A percentile compares a stretch with the other conserved stretches of the same genome.
These are phyloP conservation scores for Panopea generosa DNA, from an alignment of 2,888 invertebrate species.

Conservation along the genomic window DNA sequence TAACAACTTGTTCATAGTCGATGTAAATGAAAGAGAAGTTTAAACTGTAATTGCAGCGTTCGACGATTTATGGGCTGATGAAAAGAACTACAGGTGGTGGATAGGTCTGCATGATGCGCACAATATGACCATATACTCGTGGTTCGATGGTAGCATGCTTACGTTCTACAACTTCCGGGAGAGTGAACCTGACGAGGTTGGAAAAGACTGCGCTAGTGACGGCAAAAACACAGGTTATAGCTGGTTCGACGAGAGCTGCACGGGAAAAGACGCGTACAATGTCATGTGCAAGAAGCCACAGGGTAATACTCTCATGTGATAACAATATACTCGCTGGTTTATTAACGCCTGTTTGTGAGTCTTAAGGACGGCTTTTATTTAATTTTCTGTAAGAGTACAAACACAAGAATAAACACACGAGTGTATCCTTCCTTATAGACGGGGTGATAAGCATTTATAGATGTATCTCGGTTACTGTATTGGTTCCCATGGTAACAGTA, in stretches of 20 bases:
- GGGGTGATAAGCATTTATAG: too few relatives aligned
- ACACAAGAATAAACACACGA: too few relatives aligned
- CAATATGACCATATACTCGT: slow-evolving; percentile 36
- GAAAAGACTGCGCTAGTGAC: slow-evolving; percentile 9
- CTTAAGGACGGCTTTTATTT: too few relatives aligned
- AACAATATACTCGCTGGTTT: background rate
- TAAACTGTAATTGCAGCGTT: too few relatives aligned
- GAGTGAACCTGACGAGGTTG: background rate
- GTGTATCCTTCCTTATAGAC: too few relatives aligned
- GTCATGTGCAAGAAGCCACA: slow-evolving; percentile 53
- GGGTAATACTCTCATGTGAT: too few relatives aligned
- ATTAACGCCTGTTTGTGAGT: too few relatives aligned
- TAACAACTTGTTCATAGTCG: too few relatives aligned
- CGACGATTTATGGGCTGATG: slow-evolving; percentile 9
- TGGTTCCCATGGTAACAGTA: too few relatives aligned
- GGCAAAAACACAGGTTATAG: background rate
- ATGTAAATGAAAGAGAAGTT: too few relatives aligned
- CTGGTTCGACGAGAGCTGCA: slow-evolving; percentile 18
- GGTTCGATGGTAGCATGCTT: slow-evolving; percentile 52
- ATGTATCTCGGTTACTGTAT: too few relatives aligned
- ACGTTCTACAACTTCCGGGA: slow-evolving; percentile 20
- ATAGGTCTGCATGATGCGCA: slow-evolving; percentile 46
- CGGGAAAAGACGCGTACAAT: background rate
- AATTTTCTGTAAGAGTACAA: too few relatives aligned
- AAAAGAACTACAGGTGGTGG: slow-evolving; percentile 21